These are phyloP conservation scores for Hemaris fuciformis DNA, from an alignment of 2,888 invertebrate species.

Conservation along the genomic window DNA sequence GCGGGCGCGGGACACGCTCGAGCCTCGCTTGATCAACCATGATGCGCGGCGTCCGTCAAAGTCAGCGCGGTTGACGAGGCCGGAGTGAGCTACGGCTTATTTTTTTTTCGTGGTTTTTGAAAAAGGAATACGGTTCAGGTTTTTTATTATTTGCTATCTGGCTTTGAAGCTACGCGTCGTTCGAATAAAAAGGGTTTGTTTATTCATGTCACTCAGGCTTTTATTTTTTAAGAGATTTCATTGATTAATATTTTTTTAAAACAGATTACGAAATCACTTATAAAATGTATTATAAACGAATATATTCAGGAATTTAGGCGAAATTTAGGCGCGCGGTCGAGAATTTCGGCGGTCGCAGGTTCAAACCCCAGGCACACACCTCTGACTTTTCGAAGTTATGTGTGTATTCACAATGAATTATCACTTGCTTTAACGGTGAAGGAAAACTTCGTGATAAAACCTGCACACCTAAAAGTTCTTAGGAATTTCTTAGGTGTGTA, in stretches of 20 bases:
- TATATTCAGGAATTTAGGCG: too few species aligned
- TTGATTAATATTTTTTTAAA: background rate
- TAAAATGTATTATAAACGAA: too few species aligned
- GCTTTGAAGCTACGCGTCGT: background rate
- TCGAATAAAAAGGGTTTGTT: background rate
- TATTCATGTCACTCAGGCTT: background rate
- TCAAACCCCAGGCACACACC: too few species aligned
- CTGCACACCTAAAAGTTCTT: too few species aligned
- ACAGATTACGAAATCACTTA: too few species aligned
- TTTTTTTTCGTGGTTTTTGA: conserved; percentile 16
- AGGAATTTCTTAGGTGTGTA: too few species aligned
- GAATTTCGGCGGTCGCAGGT: too few species aligned
- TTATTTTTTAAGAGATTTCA: background rate
- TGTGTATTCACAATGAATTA: too few species aligned
- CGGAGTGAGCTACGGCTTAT: conserved; percentile 41
- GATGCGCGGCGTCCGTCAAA: conserved; percentile 74
- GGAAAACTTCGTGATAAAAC: too few species aligned
- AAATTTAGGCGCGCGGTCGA: too few species aligned
- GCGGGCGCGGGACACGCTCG: conserved; percentile 38
- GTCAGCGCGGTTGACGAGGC: conserved; percentile 42
- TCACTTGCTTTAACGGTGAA: too few species aligned
- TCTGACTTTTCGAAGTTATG: too few species aligned
- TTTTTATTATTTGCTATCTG: background rate
- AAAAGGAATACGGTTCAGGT: background rate
- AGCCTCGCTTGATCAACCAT: conserved; percentile 78